Evolutionary conservation across 23 tunicate genomes (phyloP).

Genomic region (Pegea sp.): DNA sequence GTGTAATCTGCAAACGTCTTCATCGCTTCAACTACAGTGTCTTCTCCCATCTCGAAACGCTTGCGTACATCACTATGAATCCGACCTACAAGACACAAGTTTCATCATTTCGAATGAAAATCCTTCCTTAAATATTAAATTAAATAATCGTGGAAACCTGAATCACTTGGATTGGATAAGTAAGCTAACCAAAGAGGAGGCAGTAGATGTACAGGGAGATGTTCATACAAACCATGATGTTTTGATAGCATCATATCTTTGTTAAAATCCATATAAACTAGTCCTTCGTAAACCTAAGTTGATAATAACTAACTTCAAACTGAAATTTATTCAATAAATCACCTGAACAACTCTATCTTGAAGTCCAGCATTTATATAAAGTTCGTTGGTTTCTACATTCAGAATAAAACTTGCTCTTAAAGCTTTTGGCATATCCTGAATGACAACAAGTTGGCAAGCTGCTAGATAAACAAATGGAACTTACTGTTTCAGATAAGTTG

Average conservation of each 20-base stretch:
- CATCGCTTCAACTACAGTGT: constrained; percentile 47
- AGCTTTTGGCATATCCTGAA: constrained; percentile 75
- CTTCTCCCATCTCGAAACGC: constrained; percentile 45
- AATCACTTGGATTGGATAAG: constrained; percentile 76
- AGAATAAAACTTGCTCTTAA: constrained; percentile 58
- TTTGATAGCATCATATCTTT: constrained; percentile 33
- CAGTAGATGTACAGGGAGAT: constrained; percentile 9
- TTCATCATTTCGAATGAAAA: background rate
- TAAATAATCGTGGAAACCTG: constrained; percentile 20
- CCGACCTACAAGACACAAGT: constrained; percentile 1
- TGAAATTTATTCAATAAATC: background rate
- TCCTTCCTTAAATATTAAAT: background rate
- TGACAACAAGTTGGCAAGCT: no score
- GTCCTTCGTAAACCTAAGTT: constrained; percentile 52
- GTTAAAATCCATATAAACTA: constrained; percentile 70
- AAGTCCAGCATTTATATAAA: constrained; percentile 82
- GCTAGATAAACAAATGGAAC: no score
- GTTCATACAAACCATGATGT: constrained; percentile 57
- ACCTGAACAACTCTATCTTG: constrained; percentile 89
- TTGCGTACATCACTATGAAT: constrained; percentile 64
- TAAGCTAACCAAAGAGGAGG: constrained; percentile 68
- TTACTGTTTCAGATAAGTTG: constrained; percentile 21
- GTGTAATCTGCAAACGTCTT: constrained; percentile 36
- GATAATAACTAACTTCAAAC: background rate
- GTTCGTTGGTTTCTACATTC: constrained; percentile 70